Evolutionary conservation across 1,140 invertebrate genomes (phyloP).

Genomic region (Lordiphosa stackelbergi): DNA sequence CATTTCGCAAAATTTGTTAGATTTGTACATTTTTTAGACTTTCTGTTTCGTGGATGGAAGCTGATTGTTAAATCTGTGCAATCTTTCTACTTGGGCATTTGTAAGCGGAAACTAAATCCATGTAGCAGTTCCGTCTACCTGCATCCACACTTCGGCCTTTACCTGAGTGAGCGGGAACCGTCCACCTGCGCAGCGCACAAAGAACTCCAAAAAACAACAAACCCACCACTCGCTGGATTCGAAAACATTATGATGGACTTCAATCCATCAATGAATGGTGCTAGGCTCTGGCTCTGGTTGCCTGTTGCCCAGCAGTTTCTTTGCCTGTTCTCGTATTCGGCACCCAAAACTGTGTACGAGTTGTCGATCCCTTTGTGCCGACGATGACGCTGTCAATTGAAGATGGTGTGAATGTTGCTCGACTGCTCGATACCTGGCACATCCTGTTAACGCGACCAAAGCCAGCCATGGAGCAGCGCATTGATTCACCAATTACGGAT

Average conservation of each 20-base stretch:
- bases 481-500: slow-evolving; percentile 4
- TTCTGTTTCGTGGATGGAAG: too few species aligned
- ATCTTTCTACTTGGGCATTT: too few species aligned
- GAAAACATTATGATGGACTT: slow-evolving; percentile 12
- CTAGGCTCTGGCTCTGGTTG: slow-evolving; percentile 2
- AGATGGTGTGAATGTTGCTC: slow-evolving; percentile 1
- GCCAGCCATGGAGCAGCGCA: too few species aligned
- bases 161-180: too few species aligned
- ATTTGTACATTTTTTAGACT: too few species aligned
- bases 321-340: slow-evolving; percentile 2
- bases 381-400: slow-evolving; percentile 10
- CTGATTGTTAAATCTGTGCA: too few species aligned
- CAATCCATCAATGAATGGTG: slow-evolving; percentile 11
- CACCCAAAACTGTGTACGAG: not conserved
- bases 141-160: too few species aligned
- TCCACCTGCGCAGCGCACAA: slow-evolving; percentile 7
- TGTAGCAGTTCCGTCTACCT: too few species aligned
- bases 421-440: too few species aligned
- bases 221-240: slow-evolving; percentile 10
- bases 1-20: too few species aligned
- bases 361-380: slow-evolving; percentile 9
- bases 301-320: slow-evolving; percentile 10
- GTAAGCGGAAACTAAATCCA: too few species aligned
- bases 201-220: slow-evolving; percentile 11
- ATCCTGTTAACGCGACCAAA: too few species aligned